phyloP scores from a whole-genome alignment of 2,797 vertebrate species.

The Hafferia zeledoni region DNA sequence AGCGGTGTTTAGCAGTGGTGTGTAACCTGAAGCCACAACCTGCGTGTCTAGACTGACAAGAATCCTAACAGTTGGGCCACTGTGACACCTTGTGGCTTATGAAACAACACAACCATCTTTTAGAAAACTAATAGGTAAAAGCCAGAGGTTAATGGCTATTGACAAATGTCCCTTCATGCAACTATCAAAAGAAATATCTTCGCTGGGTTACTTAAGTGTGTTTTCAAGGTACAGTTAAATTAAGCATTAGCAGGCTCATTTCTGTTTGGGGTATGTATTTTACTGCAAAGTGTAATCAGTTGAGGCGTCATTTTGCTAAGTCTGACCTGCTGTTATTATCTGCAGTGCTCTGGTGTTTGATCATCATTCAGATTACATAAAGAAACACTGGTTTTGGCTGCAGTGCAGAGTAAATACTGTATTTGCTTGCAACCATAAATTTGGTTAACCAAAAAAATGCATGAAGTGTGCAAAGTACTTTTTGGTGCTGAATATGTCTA shows the following conservation, averaged over 20 bases:
- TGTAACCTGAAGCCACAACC: constrained; percentile 22
- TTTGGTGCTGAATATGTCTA: neutral
- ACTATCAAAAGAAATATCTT: neutral
- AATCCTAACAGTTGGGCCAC: constrained; percentile 36
- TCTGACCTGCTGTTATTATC: neutral
- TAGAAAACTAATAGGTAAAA: neutral
- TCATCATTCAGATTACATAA: neutral
- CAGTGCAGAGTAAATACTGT: neutral
- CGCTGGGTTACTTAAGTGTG: neutral
- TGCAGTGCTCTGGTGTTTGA: neutral
- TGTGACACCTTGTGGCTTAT: constrained; percentile 53
- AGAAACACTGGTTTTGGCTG: neutral
- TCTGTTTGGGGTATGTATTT: neutral
- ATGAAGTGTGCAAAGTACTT: neutral
- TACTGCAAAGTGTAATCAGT: neutral
- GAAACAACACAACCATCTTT: neutral
- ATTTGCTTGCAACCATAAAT: neutral
- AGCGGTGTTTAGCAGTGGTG: neutral
- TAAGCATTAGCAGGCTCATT: neutral
- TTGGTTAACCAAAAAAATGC: neutral
- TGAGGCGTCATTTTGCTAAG: neutral
- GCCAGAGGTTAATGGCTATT: neutral
- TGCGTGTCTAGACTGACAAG: constrained; percentile 48
- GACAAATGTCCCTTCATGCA: neutral
- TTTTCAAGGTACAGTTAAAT: neutral